Conservation (phyloP, 2,797 vertebrate genomes). For the Sciurus carolinensis region DNA sequence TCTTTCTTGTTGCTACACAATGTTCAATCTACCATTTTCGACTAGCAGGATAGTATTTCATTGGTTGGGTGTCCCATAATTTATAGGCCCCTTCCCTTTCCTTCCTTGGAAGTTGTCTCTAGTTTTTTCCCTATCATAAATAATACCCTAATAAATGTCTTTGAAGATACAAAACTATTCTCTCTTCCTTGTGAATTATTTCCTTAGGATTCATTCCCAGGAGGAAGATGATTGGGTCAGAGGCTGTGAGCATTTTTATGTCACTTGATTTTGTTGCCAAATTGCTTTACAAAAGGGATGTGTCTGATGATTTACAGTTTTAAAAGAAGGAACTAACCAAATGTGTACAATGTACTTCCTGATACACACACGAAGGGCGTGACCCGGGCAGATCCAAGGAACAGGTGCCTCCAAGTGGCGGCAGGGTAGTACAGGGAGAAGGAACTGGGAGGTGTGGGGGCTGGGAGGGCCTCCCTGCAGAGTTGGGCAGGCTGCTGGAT, state of each 20-base stretch:
- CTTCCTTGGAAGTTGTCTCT: not conserved
- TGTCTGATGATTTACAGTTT: conserved; percentile 72
- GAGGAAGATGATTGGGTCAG: conserved; percentile 78
- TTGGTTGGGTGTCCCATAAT: not conserved
- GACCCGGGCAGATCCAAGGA: not conserved
- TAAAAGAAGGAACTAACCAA: conserved; percentile 28
- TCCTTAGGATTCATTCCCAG: conserved; percentile 77
- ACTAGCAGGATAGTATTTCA: not conserved
- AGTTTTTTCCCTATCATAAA: conserved; percentile 70
- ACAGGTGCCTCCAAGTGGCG: not conserved
- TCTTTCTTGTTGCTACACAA: not conserved
- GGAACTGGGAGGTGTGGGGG: not conserved
- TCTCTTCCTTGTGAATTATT: conserved; percentile 76
- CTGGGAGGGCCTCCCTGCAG: not conserved
- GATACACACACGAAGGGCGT: not conserved
- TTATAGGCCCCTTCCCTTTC: conserved; percentile 9
- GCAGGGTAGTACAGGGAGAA: not conserved
- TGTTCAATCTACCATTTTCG: not conserved
- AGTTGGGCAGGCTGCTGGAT: not conserved
- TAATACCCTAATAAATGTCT: conserved; percentile 75
- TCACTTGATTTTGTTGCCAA: conserved; percentile 71
- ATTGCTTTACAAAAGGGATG: conserved; percentile 77
- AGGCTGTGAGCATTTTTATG: conserved; percentile 80
- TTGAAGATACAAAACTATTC: conserved; percentile 52
- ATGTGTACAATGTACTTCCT: not conserved